phyloP scores from a whole-genome alignment of 2,888 invertebrate genomes.

The Mesodorylaimus sp. region DNA sequence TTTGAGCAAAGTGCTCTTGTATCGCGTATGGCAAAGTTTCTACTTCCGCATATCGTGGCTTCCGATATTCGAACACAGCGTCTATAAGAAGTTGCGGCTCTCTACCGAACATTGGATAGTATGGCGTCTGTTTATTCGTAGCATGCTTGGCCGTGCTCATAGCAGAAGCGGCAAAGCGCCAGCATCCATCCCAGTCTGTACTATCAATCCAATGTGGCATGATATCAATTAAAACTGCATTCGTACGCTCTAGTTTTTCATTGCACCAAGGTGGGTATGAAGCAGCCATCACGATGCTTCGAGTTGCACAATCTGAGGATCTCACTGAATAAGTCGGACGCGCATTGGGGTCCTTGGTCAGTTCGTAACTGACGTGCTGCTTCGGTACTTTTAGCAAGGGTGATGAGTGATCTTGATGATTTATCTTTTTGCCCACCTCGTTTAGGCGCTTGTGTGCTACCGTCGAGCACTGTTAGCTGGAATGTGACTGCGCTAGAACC shows the following conservation, averaged over 20 bases:
- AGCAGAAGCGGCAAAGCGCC: neutral
- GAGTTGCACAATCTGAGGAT: neutral
- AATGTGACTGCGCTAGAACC: no score
- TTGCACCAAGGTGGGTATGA: neutral
- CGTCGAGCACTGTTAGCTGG: no score
- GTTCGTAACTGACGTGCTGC: neutral
- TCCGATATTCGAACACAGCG: neutral
- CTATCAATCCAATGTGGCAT: neutral
- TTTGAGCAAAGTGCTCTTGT: neutral
- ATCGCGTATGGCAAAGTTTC: neutral
- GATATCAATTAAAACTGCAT: neutral
- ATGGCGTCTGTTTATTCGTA: neutral
- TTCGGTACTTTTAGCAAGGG: no score
- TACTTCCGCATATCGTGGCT: neutral
- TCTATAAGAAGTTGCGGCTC: no score
- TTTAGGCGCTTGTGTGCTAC: no score
- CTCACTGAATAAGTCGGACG: neutral
- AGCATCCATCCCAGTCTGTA: neutral
- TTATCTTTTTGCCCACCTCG: no score
- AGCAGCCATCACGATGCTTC: neutral
- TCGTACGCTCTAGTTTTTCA: neutral
- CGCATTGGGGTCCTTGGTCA: neutral
- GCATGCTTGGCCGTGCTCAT: neutral
- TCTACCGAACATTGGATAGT: neutral
- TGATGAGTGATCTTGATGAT: no score